These are phyloP conservation scores for Clinocottus analis DNA, from an alignment of 2,113 vertebrate species.

Conservation along the genomic window DNA sequence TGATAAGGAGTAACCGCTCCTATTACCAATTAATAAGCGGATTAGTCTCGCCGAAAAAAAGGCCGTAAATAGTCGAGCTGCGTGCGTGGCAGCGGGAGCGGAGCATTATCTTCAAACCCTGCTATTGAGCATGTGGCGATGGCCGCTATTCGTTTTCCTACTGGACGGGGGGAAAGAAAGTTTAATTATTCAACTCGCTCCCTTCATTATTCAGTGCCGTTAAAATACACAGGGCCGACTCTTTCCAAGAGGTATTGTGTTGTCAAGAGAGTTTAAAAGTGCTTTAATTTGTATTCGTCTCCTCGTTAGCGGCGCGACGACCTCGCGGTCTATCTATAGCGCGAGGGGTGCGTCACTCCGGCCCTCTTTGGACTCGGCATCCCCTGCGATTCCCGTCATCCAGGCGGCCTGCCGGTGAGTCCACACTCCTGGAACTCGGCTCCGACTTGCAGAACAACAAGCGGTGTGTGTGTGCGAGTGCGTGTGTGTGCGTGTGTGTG, in stretches of 20 bases:
- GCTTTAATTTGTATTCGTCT: conserved; percentile 26
- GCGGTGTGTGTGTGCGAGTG: conserved; percentile 13
- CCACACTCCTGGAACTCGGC: conserved; percentile 29
- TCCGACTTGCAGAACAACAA: conserved; percentile 51
- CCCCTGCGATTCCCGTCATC: conserved; percentile 59
- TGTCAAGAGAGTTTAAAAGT: conserved; percentile 5
- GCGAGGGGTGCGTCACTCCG: conserved; percentile 16
- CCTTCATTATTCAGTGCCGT: conserved; percentile 46
- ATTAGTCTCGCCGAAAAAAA: conserved; percentile 64
- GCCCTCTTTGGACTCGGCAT: conserved; percentile 47
- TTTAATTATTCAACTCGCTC: conserved; percentile 50
- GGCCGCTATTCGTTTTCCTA: neutral
- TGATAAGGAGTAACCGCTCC: conserved; percentile 65
- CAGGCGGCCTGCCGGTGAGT: conserved; percentile 52
- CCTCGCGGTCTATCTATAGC: no score
- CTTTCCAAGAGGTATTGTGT: conserved; percentile 26
- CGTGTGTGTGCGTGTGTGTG: conserved; percentile 18
- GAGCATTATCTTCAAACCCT: conserved; percentile 27
- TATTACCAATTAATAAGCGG: conserved; percentile 67
- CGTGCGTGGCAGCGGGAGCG: conserved; percentile 7
- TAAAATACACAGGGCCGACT: conserved; percentile 30
- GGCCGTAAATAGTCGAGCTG: conserved; percentile 44
- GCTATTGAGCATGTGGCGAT: conserved; percentile 25
- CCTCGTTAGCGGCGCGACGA: neutral
- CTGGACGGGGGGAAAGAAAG: neutral